Evolutionary conservation across 2,113 vertebrate genomes (phyloP).

Genomic region (Aplodontia rufa): DNA sequence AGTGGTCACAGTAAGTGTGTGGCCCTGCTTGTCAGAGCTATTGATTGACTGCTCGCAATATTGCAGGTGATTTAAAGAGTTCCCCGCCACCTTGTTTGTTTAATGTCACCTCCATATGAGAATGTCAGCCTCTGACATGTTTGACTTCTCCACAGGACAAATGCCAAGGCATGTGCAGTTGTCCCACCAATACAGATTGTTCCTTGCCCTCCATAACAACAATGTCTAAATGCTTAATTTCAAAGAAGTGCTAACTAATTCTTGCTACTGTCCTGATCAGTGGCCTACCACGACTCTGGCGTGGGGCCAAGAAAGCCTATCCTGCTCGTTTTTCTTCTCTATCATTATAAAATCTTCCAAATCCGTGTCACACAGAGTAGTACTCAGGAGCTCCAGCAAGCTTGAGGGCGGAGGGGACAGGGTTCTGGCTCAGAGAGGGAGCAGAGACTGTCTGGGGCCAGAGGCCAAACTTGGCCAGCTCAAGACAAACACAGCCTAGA

Average conservation of each 20-base stretch:
- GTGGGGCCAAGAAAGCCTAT: not conserved
- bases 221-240: conserved; percentile 60
- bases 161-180: conserved; percentile 11
- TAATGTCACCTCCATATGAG: conserved; percentile 64
- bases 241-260: conserved; percentile 39
- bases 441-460: conserved; percentile 51
- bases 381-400: accelerated
- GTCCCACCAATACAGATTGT: not conserved
- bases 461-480: conserved; percentile 58
- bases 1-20: not conserved
- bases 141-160: conserved; percentile 36
- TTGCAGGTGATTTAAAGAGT: conserved; percentile 67
- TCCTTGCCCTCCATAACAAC: not conserved
- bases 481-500: conserved; percentile 59
- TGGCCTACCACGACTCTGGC: conserved; percentile 18
- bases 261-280: not conserved
- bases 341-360: conserved; percentile 9
- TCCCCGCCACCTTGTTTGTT: conserved; percentile 59
- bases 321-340: conserved; percentile 24
- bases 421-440: not conserved
- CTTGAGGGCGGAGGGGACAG: not conserved
- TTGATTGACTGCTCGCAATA: conserved; percentile 61
- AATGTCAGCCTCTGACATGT: conserved; percentile 64
- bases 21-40: conserved; percentile 49
- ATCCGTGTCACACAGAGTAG: not conserved